phyloP scores from a whole-genome alignment of 1,140 invertebrate species.

The Batillaria attramentaria region DNA sequence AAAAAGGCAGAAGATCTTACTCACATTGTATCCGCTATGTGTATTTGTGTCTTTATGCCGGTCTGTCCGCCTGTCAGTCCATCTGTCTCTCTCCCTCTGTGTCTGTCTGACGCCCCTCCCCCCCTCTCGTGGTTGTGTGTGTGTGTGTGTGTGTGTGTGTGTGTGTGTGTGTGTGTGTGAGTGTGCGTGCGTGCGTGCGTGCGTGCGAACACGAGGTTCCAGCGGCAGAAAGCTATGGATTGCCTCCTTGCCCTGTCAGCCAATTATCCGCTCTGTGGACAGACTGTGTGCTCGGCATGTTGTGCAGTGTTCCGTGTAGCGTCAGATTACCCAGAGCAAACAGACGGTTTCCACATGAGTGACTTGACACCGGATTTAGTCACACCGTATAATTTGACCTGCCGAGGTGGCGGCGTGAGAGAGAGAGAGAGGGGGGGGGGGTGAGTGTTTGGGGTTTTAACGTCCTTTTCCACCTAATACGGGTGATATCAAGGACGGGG shows the following conservation, averaged over 20 bases:
- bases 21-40: no score
- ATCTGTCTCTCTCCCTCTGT: not conserved
- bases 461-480: no score
- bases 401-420: not conserved
- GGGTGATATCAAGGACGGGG: no score
- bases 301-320: not conserved
- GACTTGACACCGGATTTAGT: no score
- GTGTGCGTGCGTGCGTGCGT: constrained; percentile 8
- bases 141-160: not conserved
- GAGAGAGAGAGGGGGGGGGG: no score
- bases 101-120: constrained; percentile 3
- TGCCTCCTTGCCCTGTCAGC: no score
- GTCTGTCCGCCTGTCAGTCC: not conserved
- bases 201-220: no score
- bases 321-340: not conserved
- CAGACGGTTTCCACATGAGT: no score
- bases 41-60: not conserved
- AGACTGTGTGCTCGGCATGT: not conserved
- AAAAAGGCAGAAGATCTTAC: no score
- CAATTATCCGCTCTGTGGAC: not conserved
- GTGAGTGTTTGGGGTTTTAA: no score
- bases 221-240: no score
- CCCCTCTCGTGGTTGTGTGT: constrained; percentile 20
- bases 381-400: no score
- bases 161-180: constrained; percentile 9